Evolutionary conservation across 2,888 invertebrate species (phyloP), one percentile per base, ranked within the genome.

Genomic region (Drosophila longiperda): DNA sequence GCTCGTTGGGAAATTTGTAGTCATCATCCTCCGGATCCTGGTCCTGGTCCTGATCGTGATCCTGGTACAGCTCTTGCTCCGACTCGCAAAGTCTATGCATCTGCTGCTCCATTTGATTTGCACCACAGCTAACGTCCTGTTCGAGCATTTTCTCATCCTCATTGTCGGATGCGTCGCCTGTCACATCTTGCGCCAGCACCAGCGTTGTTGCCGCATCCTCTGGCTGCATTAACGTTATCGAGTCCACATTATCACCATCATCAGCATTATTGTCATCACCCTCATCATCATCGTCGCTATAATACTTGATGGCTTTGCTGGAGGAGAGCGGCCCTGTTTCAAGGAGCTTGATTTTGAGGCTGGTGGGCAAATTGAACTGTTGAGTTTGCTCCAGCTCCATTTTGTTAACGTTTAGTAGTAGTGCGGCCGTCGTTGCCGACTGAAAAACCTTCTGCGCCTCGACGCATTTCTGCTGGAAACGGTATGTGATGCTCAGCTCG

Each of bases 381-480:
- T 89, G 83, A 32, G 80, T 71, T 38, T 87, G 72, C 58, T 87
- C 82, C 52, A 84, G 54, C 20, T 76, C 55, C 29, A 69, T 38
- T 38, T 75, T 73, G 23, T 80, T 77, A 26, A 72, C 68, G 23
- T 73, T 75, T 29, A 77, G 33, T 23, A 82, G 59, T 65, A 83
- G 20, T 48, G 80, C 53, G 77, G 82, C 58, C 74, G 66, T 49
- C 7, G 65, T 45, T 3, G 82, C 73, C 3, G 80, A 69, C 38
- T 82, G 89, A 32, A 93, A 91, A 6, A 93, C 87, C 5, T 91
- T 87, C 45, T 89, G 88, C 0, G 93, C 91, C n/a, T 90, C 87
- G 45, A 91, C 87, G 50, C 93, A 93, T 60, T 92, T 93, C 42
- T 89, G 90, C 1, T 90, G 91, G 69, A 93, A 93, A 32, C 91